Percentiles rank a stretch among this genome's conserved stretches.
phyloP scores from a whole-genome alignment of 2,113 vertebrate genomes.

The Cinclus cinclus region DNA sequence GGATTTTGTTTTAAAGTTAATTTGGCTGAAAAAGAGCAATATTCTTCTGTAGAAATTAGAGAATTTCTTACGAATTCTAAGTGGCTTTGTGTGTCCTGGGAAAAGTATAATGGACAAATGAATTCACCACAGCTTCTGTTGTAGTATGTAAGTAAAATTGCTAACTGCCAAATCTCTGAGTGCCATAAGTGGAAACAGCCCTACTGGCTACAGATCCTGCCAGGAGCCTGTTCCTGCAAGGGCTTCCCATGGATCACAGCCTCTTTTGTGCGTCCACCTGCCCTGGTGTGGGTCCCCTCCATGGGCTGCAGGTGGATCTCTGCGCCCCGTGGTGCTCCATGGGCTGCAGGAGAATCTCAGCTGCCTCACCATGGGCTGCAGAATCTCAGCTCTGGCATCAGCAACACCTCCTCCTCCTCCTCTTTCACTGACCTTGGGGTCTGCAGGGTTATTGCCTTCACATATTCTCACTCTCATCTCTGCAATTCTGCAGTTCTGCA shows the following conservation, averaged over 20 bases:
- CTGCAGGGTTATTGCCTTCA: neutral
- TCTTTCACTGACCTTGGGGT: neutral
- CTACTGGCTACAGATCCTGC: neutral
- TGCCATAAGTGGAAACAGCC: neutral
- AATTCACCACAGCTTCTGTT: neutral
- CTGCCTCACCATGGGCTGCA: no score
- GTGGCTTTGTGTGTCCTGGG: neutral
- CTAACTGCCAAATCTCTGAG: neutral
- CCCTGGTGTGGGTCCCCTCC: rapidly evolving
- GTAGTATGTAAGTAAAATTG: neutral
- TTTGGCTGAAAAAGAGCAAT: neutral
- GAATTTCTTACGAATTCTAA: neutral
- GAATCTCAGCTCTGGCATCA: neutral
- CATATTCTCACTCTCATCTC: neutral
- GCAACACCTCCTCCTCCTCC: neutral
- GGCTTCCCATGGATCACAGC: neutral
- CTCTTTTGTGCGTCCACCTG: neutral
- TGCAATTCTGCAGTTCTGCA: neutral
- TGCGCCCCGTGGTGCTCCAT: rapidly evolving
- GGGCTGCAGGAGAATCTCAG: neutral
- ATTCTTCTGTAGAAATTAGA: neutral
- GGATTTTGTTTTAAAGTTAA: neutral
- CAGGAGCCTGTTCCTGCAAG: neutral
- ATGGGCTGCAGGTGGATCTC: neutral
- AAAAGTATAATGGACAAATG: neutral